Evolutionary conservation across 1,140 invertebrate genomes (phyloP).

Genomic region (Ceratosolen fusciceps): DNA sequence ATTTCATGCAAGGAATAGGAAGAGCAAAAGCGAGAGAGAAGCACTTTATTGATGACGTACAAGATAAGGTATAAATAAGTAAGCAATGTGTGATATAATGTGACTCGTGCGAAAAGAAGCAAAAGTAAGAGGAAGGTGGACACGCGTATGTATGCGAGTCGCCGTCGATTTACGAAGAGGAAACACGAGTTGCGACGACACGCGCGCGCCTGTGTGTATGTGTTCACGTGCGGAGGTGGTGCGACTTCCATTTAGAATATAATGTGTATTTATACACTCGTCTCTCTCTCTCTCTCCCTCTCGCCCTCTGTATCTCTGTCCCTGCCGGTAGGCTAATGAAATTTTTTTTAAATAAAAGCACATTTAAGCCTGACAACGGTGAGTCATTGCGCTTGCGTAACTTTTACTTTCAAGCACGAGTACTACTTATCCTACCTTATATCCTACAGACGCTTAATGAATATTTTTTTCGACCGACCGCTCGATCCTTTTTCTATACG

Average conservation of each 20-base stretch:
- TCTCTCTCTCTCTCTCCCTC: too few relatives aligned
- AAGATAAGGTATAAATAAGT: conserved; percentile 18
- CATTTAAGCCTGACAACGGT: background rate
- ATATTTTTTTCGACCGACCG: too few relatives aligned
- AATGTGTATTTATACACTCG: background rate
- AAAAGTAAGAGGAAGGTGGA: too few relatives aligned
- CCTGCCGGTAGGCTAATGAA: background rate
- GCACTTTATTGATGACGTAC: conserved; percentile 11
- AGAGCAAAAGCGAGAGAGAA: background rate
- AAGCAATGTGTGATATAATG: conserved; percentile 1
- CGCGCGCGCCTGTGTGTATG: too few relatives aligned
- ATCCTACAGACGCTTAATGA: background rate
- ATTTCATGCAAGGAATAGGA: background rate
- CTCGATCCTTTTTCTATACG: too few relatives aligned
- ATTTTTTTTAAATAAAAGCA: background rate
- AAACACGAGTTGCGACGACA: background rate
- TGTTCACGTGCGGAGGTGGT: background rate
- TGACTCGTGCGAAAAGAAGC: background rate
- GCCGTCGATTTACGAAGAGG: background rate
- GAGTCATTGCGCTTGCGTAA: background rate
- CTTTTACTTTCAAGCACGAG: background rate
- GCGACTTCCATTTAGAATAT: background rate
- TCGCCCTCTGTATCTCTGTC: too few relatives aligned
- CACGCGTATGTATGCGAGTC: background rate
- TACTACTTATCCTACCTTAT: too few relatives aligned